Evolutionary conservation across 2,797 vertebrate genomes (phyloP), one percentile per base, ranked within the genome.

Genomic region (Tragopan temminckii): DNA sequence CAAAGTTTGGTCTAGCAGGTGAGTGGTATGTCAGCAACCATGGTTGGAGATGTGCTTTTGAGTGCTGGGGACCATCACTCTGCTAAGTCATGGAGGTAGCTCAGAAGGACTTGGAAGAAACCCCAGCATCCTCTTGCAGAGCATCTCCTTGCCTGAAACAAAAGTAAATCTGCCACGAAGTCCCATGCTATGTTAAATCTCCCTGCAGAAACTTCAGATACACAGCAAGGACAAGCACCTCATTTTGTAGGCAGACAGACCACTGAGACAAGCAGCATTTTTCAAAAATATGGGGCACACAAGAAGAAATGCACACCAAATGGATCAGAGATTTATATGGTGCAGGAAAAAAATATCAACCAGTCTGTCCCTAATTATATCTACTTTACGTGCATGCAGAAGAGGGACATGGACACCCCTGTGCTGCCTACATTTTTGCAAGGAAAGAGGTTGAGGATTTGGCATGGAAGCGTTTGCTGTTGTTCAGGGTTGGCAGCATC

Each of bases 291-390:
- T 0, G 15, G 50, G 21, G 5, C 62, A 25, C 42, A 33, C 43
- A 62, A 62, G 50, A 43, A 33, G 16, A 53, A 75, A 33, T 7
- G 17, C 33, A 16, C 6, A 2, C 7, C 8, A 21, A 59, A 4
- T 5, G 25, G 52, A 3, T 0, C 0, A 6, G 36, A 40, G 16
- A 7, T 0, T 0, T 25, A 1, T 9, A 13, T 3, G 12, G 33
- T 42, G 27, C 23, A 7, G 38, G 38, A 48, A 64, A 35, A 7
- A 23, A 23, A 16, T 15, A 9, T 27, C 24, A 4, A 17, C 31
- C 19, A 33, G 8, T 5, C 76, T 76, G 24, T 6, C n/a, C 46
- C 15, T 36, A 13, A 2, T 21, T 48, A 2, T 12, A 17, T 25
- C 45, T 62, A 21, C 38, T 45, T 29, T 9, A 25, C 4, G 50